phyloP scores from a whole-genome alignment of 2,797 vertebrate genomes.

The Eremophila alpestris region DNA sequence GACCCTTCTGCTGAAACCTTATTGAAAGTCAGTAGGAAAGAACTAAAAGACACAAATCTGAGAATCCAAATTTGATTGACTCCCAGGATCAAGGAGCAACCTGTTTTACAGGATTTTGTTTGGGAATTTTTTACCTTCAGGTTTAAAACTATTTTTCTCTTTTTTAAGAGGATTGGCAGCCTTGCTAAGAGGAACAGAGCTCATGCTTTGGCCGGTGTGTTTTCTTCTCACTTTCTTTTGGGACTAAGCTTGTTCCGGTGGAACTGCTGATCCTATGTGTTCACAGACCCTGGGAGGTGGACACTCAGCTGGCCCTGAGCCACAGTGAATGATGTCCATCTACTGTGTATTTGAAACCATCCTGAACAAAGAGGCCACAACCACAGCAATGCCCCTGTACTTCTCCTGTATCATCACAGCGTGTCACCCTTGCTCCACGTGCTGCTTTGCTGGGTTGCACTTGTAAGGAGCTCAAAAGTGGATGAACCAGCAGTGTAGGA shows the following conservation, averaged over 20 bases:
- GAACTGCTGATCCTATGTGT: background rate
- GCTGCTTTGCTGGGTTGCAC: background rate
- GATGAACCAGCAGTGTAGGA: rapidly evolving
- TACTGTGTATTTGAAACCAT: rapidly evolving
- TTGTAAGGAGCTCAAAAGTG: background rate
- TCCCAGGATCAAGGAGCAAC: background rate
- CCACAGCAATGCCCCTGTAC: background rate
- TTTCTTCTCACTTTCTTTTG: background rate
- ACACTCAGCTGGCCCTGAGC: background rate
- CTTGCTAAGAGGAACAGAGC: background rate
- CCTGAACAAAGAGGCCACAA: rapidly evolving
- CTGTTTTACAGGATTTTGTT: background rate
- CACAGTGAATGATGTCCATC: background rate
- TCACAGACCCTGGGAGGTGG: background rate
- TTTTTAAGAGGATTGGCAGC: background rate
- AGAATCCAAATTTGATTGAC: background rate
- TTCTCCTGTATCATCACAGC: background rate
- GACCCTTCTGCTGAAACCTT: background rate
- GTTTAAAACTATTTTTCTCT: background rate
- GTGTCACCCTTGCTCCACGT: background rate
- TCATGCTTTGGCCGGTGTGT: rapidly evolving
- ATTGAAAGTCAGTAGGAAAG: background rate
- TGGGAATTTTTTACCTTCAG: background rate
- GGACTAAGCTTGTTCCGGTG: background rate
- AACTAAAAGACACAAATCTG: background rate